These are phyloP conservation scores for Euphydryas editha DNA, from an alignment of 2,888 invertebrate species.

Conservation along the genomic window DNA sequence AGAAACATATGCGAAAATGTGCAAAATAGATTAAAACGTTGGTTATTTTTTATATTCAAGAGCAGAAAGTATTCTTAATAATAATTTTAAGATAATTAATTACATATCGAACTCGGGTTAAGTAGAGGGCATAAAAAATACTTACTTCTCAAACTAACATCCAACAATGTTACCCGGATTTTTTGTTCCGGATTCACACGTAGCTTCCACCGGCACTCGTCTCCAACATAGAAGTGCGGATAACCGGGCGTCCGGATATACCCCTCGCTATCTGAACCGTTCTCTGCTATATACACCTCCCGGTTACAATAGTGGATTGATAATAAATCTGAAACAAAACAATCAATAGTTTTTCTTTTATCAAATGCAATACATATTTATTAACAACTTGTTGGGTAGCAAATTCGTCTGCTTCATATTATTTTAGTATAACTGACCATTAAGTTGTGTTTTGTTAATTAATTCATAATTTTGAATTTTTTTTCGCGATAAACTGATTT, in stretches of 20 bases:
- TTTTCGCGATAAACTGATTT: too few species aligned
- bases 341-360: neutral
- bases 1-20: too few species aligned
- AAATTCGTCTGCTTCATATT: too few species aligned
- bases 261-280: conserved; percentile 81
- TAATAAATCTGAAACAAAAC: conserved; percentile 70
- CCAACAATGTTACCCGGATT: conserved; percentile 86
- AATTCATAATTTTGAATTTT: too few species aligned
- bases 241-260: conserved; percentile 89
- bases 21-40: too few species aligned
- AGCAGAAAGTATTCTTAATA: too few species aligned
- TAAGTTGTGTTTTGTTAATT: too few species aligned
- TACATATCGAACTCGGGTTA: neutral
- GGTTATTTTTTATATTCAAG: too few species aligned
- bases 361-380: neutral
- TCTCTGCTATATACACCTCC: conserved; percentile 68
- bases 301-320: conserved; percentile 83
- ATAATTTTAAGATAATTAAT: neutral
- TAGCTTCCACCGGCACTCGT: conserved; percentile 87
- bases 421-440: too few species aligned
- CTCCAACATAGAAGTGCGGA: conserved; percentile 88
- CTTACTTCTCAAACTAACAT: conserved; percentile 88
- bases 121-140: conserved; percentile 32
- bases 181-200: conserved; percentile 85
- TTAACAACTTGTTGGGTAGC: too few species aligned